Percentiles rank a stretch among this genome's conserved stretches.
These are phyloP conservation scores for Hypotaenidia philippensis DNA, from an alignment of 2,797 vertebrate species.

Conservation along the genomic window DNA sequence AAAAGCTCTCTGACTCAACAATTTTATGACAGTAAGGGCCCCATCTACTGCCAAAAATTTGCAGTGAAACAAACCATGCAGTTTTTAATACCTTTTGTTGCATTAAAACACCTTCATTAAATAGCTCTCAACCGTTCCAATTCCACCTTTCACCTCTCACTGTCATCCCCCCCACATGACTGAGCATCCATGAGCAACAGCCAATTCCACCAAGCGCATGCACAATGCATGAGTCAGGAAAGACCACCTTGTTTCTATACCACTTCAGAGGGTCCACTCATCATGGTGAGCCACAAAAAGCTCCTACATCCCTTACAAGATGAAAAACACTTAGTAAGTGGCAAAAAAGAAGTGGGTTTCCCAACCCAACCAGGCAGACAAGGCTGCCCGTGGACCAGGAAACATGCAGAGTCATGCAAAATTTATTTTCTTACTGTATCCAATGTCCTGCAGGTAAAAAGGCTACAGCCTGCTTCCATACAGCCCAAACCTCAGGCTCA, in stretches of 20 bases:
- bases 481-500: not conserved
- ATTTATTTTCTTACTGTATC: not conserved
- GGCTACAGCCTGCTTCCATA: not conserved
- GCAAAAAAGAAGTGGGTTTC: not conserved
- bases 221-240: not conserved
- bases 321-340: not conserved
- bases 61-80: slow-evolving; percentile 26
- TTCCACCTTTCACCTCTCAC: not conserved
- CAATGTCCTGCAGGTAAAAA: not conserved
- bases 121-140: not conserved
- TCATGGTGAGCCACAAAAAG: not conserved
- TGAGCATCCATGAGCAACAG: not conserved
- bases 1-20: not conserved
- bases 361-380: not conserved
- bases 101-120: not conserved
- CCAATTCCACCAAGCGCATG: not conserved
- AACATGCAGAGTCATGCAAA: not conserved
- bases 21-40: slow-evolving; percentile 64
- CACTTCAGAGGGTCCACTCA: not conserved
- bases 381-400: not conserved
- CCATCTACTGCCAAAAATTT: slow-evolving; percentile 62
- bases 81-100: slow-evolving; percentile 14
- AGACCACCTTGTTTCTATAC: not conserved
- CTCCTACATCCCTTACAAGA: not conserved
- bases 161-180: not conserved